Conservation (phyloP, 2,797 vertebrate genomes). For the Cryptoprocta ferox region DNA sequence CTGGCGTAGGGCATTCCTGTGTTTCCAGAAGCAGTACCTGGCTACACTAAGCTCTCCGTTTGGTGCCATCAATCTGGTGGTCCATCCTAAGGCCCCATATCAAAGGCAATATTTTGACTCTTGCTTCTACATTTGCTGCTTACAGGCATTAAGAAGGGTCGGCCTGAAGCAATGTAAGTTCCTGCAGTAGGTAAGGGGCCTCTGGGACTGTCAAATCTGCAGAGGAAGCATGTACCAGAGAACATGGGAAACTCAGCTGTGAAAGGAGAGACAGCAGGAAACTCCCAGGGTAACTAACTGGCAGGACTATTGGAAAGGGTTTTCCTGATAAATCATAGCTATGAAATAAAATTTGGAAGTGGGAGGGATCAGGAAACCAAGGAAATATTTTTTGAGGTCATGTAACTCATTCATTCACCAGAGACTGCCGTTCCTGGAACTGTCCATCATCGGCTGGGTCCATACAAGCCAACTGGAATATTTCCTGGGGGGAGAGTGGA, state of each 20-base stretch:
- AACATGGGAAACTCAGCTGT: not conserved
- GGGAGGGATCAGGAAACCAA: not conserved
- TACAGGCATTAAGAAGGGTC: not conserved
- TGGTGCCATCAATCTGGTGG: not conserved
- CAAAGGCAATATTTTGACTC: conserved; percentile 17
- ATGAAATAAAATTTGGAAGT: not conserved
- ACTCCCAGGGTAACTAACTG: not conserved
- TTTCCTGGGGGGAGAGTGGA: conserved; percentile 96
- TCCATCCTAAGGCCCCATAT: not conserved
- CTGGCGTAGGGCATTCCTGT: not conserved
- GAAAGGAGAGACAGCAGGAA: not conserved
- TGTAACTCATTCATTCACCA: conserved; percentile 88
- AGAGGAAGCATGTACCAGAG: not conserved
- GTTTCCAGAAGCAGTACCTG: not conserved
- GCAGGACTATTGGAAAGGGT: not conserved
- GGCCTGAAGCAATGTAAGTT: not conserved
- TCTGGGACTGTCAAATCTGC: not conserved
- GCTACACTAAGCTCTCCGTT: not conserved
- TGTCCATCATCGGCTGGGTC: conserved; percentile 86
- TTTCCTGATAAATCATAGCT: not conserved
- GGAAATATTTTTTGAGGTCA: not conserved
- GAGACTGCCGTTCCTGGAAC: conserved; percentile 91
- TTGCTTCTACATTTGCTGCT: not conserved
- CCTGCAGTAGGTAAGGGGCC: not conserved
- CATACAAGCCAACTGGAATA: conserved; percentile 94